These are phyloP conservation scores for Gymnoscelis rufifasciata DNA, from an alignment of 2,888 invertebrate genomes.

Conservation along the genomic window DNA sequence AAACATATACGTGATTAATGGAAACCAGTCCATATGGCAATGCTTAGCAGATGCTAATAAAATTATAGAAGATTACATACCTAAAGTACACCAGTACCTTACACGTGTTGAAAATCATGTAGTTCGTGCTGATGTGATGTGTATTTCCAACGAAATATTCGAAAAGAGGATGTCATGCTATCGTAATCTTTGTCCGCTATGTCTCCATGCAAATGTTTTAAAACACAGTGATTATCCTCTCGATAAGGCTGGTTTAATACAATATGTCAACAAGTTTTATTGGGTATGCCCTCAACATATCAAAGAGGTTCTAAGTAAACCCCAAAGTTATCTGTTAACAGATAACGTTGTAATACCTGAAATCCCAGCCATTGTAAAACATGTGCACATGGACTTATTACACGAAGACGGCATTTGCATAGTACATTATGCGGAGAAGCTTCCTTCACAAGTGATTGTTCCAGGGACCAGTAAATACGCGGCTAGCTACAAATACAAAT, in stretches of 20 bases:
- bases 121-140: slow-evolving; percentile 72
- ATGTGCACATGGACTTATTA: slow-evolving; percentile 54
- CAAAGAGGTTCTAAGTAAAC: slow-evolving; percentile 60
- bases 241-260: slow-evolving; percentile 76
- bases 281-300: slow-evolving; percentile 81
- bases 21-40: slow-evolving; percentile 75
- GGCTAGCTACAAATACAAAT: slow-evolving; percentile 65
- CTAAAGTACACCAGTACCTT: slow-evolving; percentile 74
- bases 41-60: slow-evolving; percentile 65
- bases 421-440: slow-evolving; percentile 78
- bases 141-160: slow-evolving; percentile 78
- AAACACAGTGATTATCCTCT: slow-evolving; percentile 65
- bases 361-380: slow-evolving; percentile 68
- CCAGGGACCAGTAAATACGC: slow-evolving; percentile 67
- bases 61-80: slow-evolving; percentile 39
- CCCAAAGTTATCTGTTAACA: slow-evolving; percentile 52
- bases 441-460: slow-evolving; percentile 64
- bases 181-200: slow-evolving; percentile 80
- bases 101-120: slow-evolving; percentile 63
- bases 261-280: slow-evolving; percentile 75
- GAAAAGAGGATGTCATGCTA: slow-evolving; percentile 66
- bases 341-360: slow-evolving; percentile 59
- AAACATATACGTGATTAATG: slow-evolving; percentile 72
- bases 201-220: slow-evolving; percentile 60
- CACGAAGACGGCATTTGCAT: slow-evolving; percentile 80